phyloP scores from a whole-genome alignment of 2,888 invertebrate species.

The Digitonthophagus gazella region DNA sequence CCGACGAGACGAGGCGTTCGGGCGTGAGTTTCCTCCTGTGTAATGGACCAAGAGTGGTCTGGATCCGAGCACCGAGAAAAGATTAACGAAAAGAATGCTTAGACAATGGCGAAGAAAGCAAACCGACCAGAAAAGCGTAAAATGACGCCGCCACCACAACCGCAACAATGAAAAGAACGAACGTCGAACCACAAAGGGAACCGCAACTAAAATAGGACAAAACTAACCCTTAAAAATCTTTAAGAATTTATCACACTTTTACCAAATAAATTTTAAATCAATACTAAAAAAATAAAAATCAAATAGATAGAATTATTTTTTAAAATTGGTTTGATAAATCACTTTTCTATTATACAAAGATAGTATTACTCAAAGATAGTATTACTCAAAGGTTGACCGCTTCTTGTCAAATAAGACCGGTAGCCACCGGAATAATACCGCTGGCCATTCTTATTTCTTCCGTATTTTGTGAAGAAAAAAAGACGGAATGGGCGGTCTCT shows the following conservation, averaged over 20 bases:
- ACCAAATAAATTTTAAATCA: too few relatives aligned
- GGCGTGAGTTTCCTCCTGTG: slow-evolving; percentile 45
- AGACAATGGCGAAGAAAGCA: neutral
- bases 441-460: neutral
- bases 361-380: neutral
- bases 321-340: too few relatives aligned
- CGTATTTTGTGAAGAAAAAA: neutral
- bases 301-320: too few relatives aligned
- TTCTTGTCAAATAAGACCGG: neutral
- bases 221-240: too few relatives aligned
- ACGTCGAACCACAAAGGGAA: neutral
- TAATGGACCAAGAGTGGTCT: slow-evolving; percentile 44
- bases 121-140: neutral
- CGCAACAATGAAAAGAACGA: neutral
- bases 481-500: slow-evolving; percentile 37
- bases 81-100: slow-evolving; percentile 13
- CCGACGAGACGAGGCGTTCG: slow-evolving; percentile 48
- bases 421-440: neutral
- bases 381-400: neutral
- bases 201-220: too few relatives aligned
- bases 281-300: too few relatives aligned
- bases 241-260: too few relatives aligned
- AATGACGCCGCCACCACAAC: neutral
- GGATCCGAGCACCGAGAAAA: slow-evolving; percentile 4
- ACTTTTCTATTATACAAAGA: too few relatives aligned